Conservation (phyloP, 1,140 invertebrate genomes). For the Anastatus disparis region DNA sequence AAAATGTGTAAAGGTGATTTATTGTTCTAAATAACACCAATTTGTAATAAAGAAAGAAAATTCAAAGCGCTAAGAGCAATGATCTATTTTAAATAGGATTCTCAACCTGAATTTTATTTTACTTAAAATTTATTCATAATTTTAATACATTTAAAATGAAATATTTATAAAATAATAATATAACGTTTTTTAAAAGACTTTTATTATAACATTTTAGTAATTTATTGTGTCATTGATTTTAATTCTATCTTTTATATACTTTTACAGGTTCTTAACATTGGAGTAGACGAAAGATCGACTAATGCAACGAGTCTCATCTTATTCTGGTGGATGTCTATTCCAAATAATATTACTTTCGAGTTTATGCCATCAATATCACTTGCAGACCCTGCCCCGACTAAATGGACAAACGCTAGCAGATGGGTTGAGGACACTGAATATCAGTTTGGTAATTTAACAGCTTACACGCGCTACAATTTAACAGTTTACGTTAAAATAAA, state of each 20-base stretch:
- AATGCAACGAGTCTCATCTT: constrained; percentile 67
- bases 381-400: constrained; percentile 44
- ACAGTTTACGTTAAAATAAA: constrained; percentile 78
- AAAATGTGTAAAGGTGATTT: no score
- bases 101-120: no score
- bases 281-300: constrained; percentile 65
- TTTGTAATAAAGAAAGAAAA: no score
- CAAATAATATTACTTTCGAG: constrained; percentile 65
- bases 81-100: no score
- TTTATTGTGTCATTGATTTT: no score
- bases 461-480: constrained; percentile 80
- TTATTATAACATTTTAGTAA: not conserved
- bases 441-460: constrained; percentile 73
- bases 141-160: no score
- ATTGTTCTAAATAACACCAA: no score
- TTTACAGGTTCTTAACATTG: constrained; percentile 61
- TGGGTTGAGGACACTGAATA: constrained; percentile 70
- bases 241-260: no score
- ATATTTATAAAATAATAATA: no score
- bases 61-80: no score
- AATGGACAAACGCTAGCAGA: constrained; percentile 69
- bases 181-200: no score
- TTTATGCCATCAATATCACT: constrained; percentile 72
- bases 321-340: constrained; percentile 69
- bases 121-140: no score